Base-by-base conservation (phyloP, 2,113 vertebrate species). In the Pelmatolapia mariae region DNA sequence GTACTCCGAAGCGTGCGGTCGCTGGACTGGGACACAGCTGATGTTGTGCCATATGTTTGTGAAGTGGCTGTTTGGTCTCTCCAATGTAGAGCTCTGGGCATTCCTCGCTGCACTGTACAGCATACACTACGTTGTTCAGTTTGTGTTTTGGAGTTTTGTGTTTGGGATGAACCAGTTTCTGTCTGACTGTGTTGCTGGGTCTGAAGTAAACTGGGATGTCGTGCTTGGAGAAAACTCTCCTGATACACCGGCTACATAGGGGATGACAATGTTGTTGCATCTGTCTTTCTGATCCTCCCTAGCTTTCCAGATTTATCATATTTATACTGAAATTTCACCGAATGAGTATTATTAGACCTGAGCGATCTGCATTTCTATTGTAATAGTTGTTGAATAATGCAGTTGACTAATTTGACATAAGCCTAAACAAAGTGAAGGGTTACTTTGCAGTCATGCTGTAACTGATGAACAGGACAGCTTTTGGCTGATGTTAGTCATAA, bases 1-100 rank as follows among this genome's bases (percentile, higher is more conserved):
- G 12, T 43, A 13, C 12, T 0, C 43, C 6, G 3, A 16, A 7
- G 43, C 43, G 43, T 45, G 43, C 2, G 13, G 43, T 45, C 1
- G 43, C 43, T 45, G 43, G 43, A 16, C 7, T 45, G 13, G 43
- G 43, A 45, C 43, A 45, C 43, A 16, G 13, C 43, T 16, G 6
- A 47, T 50, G 47, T 50, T 50, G 47, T 50, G 47, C 16, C 47
- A 1, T 50, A n/a, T n/a, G n/a, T n/a, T n/a, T n/a, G n/a, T n/a
- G n/a, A n/a, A n/a, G n/a, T n/a, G n/a, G n/a, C n/a, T n/a, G n/a
- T n/a, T n/a, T n/a, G n/a, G n/a, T n/a, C n/a, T n/a, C n/a, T n/a
- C n/a, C n/a, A n/a, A n/a, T n/a, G n/a, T n/a, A n/a, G n/a, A n/a
- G n/a, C n/a, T n/a, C n/a, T n/a, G n/a, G n/a, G n/a, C n/a, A n/a